Conservation (phyloP, 23 tunicate genomes). For the Pegea sp. region DNA sequence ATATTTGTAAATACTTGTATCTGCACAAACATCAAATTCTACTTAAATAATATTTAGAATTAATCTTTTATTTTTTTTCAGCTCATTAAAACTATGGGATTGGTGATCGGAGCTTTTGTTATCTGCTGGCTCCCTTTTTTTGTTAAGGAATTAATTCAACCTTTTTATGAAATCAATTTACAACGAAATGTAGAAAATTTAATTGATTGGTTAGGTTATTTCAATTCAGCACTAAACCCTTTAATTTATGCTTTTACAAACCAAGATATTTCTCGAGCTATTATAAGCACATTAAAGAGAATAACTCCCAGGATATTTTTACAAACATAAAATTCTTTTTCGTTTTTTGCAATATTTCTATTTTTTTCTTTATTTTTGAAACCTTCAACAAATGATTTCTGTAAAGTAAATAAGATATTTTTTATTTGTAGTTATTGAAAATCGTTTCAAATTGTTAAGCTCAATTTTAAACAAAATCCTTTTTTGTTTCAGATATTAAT, state of each 20-base stretch:
- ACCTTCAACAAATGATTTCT: no score
- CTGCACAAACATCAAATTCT: background rate
- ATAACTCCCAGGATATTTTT: slow-evolving; percentile 1
- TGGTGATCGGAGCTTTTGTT: slow-evolving; percentile 51
- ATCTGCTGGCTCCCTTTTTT: slow-evolving; percentile 64
- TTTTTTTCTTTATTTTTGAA: no score
- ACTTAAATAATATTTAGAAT: background rate
- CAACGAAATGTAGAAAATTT: no score
- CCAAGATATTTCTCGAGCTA: slow-evolving; percentile 29
- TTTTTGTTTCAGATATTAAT: no score
- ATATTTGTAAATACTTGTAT: no score
- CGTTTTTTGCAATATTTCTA: no score
- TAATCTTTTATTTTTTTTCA: slow-evolving; percentile 1
- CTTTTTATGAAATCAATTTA: slow-evolving; percentile 46
- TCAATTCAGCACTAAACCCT: slow-evolving; percentile 60
- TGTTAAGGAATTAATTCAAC: slow-evolving; percentile 24
- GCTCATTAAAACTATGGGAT: slow-evolving; percentile 40
- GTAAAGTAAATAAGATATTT: no score
- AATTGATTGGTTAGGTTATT: slow-evolving; percentile 73
- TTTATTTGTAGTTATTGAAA: no score
- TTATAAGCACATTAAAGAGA: slow-evolving; percentile 1
- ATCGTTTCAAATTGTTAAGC: no score
- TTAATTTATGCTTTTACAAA: slow-evolving; percentile 51
- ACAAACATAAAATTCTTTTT: no score
- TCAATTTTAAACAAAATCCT: no score